Evolutionary conservation across 2,113 vertebrate genomes (phyloP), one percentile per base, ranked within the genome.

Genomic region (Gallinago jamesoni): DNA sequence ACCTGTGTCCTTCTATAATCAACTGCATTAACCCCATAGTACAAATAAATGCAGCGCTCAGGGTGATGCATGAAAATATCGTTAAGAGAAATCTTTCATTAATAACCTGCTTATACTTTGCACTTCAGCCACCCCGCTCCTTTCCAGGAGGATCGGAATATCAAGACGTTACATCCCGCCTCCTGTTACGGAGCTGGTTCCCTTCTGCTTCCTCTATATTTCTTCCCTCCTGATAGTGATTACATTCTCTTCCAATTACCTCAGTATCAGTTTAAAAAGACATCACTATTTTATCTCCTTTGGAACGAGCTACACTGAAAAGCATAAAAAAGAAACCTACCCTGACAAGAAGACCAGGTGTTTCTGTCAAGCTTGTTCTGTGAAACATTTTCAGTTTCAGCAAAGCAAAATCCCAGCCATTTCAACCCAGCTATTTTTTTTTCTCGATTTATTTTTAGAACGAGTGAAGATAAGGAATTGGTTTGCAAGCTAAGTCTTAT

Each of bases 181-280:
- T 87, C 23, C 23, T 48, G 25, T 59, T 84, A 37, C 28, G 78
- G 57, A 63, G 21, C 20, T 35, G 70, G 37, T 60, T 85, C 30
- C 53, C 43, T 84, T 78, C 89, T 78, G 27, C 12, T 79, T 24
- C 27, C 7, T 79, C 43, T 56, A 9, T 76, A 85, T 73, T 85
- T 91, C 66, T 89, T 87, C 27, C 15, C 31, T 87, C 53, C 22
- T 75, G 27, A 73, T 3, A 72, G 35, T 37, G 50, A 79, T 94
- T 91, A 50, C 37, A 73, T 87, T 94, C 48, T 90, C 17, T 93
- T 96, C 69, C 80, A 85, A 80, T 91, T 94, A 87, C 63, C 53
- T 90, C 28, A 30, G 66, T 79, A 63, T 15, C 56, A 55, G 41
- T 20, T 93, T 90, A 66, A 91, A 91, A 94, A 89, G 63, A 85